Conservation (phyloP, 2,888 invertebrate genomes). For the Rhyacophila evoluta region DNA sequence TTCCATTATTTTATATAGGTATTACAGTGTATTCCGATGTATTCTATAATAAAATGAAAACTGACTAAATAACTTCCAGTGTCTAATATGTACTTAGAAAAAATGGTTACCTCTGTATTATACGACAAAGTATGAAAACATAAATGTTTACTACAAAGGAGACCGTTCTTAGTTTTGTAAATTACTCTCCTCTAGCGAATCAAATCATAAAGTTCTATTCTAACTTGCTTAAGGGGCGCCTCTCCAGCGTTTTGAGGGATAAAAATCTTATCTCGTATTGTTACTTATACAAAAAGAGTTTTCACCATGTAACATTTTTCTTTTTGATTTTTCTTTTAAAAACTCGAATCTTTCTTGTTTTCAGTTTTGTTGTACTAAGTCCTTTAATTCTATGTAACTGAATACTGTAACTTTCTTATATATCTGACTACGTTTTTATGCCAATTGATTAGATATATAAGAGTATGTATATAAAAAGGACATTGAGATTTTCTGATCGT, state of each 20-base stretch:
- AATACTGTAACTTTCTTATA: background rate
- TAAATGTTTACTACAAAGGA: too few species aligned
- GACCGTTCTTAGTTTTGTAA: background rate
- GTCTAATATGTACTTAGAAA: too few species aligned
- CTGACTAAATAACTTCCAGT: too few species aligned
- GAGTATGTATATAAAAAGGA: too few species aligned
- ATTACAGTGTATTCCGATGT: too few species aligned
- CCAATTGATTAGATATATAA: too few species aligned
- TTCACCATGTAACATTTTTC: background rate
- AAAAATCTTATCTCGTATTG: constrained; percentile 10
- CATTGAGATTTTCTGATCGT: too few species aligned
- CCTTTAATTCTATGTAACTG: background rate
- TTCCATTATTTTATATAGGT: too few species aligned
- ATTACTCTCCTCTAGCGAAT: background rate
- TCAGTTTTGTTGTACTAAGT: background rate
- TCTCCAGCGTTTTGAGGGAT: background rate
- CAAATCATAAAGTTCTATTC: background rate
- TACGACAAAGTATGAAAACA: too few species aligned
- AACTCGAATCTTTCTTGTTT: background rate
- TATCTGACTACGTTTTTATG: too few species aligned
- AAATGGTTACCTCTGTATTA: too few species aligned
- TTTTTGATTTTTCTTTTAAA: background rate
- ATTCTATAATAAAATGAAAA: too few species aligned
- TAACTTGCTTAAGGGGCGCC: background rate
- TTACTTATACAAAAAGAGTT: background rate